Conservation (phyloP, 1,140 invertebrate genomes). For the Cylas formicarius region DNA sequence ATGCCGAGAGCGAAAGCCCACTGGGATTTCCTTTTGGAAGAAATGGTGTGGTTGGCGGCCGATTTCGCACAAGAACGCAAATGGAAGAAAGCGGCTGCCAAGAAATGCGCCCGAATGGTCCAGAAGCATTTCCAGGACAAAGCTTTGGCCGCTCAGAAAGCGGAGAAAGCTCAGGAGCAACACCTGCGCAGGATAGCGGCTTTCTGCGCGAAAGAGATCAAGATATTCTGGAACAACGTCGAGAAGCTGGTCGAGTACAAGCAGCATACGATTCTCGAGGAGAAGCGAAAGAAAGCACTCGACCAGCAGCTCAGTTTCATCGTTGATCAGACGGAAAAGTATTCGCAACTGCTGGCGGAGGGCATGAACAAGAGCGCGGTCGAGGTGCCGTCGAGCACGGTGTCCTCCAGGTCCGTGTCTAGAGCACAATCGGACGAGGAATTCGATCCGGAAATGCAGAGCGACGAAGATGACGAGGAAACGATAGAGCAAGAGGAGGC, state of each 20-base stretch:
- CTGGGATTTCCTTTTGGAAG: conserved; percentile 97
- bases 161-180: conserved; percentile 85
- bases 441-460: conserved; percentile 67
- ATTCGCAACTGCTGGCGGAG: conserved; percentile 83
- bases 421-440: conserved; percentile 57
- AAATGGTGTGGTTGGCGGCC: conserved; percentile 96
- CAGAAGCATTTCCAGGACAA: conserved; percentile 95
- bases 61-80: conserved; percentile 97
- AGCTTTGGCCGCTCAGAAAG: conserved; percentile 77
- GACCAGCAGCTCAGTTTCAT: conserved; percentile 98
- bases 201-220: conserved; percentile 87
- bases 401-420: conserved; percentile 43
- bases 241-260: conserved; percentile 97
- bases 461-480: conserved; percentile 87
- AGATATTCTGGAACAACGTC: conserved; percentile 93
- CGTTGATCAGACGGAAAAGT: conserved; percentile 97
- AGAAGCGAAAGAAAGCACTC: conserved; percentile 89
- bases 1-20: conserved; percentile 86
- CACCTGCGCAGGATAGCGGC: conserved; percentile 80
- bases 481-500: conserved; percentile 90
- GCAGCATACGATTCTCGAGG: conserved; percentile 84
- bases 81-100: conserved; percentile 93
- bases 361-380: conserved; percentile 62
- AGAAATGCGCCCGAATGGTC: conserved; percentile 87
- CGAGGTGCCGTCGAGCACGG: conserved; percentile 21